A percentile compares a stretch with the other conserved stretches of the same genome.
Evolutionary conservation across 2,797 vertebrate species (phyloP).

Genomic region (Momotus momota): DNA sequence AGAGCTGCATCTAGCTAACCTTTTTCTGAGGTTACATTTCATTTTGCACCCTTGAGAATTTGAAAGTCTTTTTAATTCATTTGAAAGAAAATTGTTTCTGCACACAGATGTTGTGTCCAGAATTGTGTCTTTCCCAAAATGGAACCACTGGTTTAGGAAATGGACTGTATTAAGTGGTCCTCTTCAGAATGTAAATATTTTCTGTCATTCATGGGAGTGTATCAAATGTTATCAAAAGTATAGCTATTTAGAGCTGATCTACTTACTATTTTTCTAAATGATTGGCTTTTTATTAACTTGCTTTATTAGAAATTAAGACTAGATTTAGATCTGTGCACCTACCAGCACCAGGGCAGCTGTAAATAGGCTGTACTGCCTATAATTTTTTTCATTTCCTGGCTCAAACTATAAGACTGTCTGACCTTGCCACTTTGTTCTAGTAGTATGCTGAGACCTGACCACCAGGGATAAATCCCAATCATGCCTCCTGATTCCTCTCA

Average conservation of each 20-base stretch:
- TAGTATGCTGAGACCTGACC: rapidly evolving
- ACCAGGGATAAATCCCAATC: neutral
- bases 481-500: neutral
- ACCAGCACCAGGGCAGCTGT: neutral
- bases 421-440: neutral
- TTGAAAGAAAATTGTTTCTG: neutral
- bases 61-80: neutral
- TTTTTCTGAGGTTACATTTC: neutral
- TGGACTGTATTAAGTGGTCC: neutral
- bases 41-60: neutral
- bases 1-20: neutral
- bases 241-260: neutral
- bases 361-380: neutral
- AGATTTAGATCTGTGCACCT: neutral
- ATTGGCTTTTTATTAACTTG: neutral
- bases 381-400: neutral
- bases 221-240: neutral
- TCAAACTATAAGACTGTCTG: neutral
- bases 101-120: neutral
- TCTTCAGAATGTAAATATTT: neutral
- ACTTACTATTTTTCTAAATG: neutral
- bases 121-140: neutral
- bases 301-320: neutral
- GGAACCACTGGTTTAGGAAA: neutral
- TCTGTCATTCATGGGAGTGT: neutral